These are phyloP conservation scores for Chauna torquata DNA, from an alignment of 2,113 vertebrate species.

Conservation along the genomic window DNA sequence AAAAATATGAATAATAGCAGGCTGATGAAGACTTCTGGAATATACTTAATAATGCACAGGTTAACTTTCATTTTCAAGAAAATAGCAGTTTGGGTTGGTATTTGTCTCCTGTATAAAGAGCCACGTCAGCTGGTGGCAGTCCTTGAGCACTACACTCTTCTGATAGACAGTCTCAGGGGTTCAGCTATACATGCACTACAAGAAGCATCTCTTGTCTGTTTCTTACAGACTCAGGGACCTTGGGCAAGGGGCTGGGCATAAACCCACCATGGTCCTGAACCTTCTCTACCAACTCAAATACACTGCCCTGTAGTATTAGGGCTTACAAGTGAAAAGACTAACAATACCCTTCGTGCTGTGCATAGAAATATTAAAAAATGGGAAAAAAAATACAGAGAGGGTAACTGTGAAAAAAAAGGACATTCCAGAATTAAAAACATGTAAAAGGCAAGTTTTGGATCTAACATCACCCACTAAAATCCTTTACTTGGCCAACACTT, in stretches of 20 bases:
- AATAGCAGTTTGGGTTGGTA: neutral
- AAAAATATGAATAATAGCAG: neutral
- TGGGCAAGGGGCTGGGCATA: neutral
- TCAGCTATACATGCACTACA: accelerated
- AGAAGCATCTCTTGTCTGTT: neutral
- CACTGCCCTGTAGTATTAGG: neutral
- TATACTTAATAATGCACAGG: neutral
- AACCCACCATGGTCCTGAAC: neutral
- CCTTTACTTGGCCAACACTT: neutral
- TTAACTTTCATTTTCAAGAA: neutral
- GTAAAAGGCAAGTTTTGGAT: neutral
- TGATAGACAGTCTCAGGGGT: neutral
- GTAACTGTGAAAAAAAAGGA: neutral
- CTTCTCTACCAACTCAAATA: accelerated
- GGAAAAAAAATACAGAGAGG: accelerated
- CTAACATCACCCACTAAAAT: neutral
- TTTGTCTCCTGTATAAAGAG: neutral
- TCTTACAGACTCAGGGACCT: neutral
- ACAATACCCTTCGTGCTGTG: neutral
- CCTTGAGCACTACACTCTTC: neutral
- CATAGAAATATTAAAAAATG: neutral
- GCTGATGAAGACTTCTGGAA: neutral
- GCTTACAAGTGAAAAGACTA: neutral
- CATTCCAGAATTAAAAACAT: neutral
- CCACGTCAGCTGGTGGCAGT: accelerated